Base-by-base conservation (phyloP, 2,797 vertebrate species). In the Ctenopoma multispine region DNA sequence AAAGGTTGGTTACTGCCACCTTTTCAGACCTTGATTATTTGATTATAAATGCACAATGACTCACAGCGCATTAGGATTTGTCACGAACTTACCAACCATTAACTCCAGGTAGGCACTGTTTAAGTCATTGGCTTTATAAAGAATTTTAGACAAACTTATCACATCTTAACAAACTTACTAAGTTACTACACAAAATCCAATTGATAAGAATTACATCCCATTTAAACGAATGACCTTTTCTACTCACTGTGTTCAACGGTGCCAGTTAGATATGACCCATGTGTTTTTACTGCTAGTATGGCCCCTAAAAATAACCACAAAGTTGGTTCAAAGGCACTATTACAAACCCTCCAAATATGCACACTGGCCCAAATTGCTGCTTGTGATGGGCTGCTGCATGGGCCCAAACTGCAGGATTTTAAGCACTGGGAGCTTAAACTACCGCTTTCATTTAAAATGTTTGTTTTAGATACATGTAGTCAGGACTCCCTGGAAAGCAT, bases 291-390 rank as follows among this genome's bases (percentile, higher is more conserved):
- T 20, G 13, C 14, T 15, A 18, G 46, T 8, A 56, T 34, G 20
- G 5, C 20, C 9, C 36, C 14, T 60, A 57, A 61, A 75, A 70
- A 70, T 48, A 59, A 10, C 38, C 8, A 0, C 31, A 15, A 17
- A 77, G 47, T 5, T 56, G 65, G 73, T 77, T 56, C 67, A 43
- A 58, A 71, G 21, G 46, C 27, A 36, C 34, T 40, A 38, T 69
- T 69, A 55, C 6, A 14, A 10, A 44, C 55, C 34, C 49, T 59
- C 24, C 24, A 29, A 38, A 59, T 59, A 49, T 27, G 13, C 17
- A 29, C 55, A 46, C 18, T 7, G 34, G 44, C 20, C 29, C 40
- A 66, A 57, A 66, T 23, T 23, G 36, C 41, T 64, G 36, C 23
- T 62, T n/a, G 4, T 43, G 50, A 1, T 17, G 17, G n/a, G 14